phyloP scores from a whole-genome alignment of 2,113 vertebrate genomes.

The Tiliqua scincoides region DNA sequence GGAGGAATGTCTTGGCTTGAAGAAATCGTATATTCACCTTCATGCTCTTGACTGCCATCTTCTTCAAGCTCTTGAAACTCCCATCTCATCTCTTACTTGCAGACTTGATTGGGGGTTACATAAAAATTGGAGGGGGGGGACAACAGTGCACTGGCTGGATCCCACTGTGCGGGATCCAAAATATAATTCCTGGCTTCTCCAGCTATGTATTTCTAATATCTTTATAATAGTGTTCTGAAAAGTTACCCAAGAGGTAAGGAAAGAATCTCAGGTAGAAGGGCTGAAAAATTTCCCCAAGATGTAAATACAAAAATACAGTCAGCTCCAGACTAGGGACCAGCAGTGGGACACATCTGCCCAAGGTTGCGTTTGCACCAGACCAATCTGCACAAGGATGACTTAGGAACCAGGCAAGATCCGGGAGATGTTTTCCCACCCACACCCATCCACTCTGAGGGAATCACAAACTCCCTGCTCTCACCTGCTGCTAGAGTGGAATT shows the following conservation, averaged over 20 bases:
- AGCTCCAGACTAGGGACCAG: neutral
- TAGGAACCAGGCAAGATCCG: neutral
- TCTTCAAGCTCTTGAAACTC: neutral
- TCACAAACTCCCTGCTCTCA: neutral
- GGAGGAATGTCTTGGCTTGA: neutral
- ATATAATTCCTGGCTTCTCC: neutral
- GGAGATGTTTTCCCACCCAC: neutral
- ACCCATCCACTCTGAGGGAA: neutral
- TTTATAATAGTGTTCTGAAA: neutral
- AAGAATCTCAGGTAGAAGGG: too few relatives aligned
- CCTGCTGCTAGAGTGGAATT: neutral
- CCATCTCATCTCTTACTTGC: neutral
- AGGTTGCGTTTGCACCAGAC: too few relatives aligned
- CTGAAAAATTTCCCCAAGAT: neutral
- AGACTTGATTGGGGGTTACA: neutral
- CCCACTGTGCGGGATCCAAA: too few relatives aligned
- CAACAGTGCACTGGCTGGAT: neutral
- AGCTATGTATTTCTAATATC: too few relatives aligned
- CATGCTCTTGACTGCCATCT: neutral
- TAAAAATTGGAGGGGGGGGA: too few relatives aligned
- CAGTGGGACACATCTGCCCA: neutral
- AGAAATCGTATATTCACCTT: neutral
- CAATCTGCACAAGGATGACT: too few relatives aligned
- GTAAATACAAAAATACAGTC: neutral
- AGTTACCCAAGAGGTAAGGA: too few relatives aligned